phyloP scores from a whole-genome alignment of 2,888 invertebrate species.

The Xanthorhoe spadicearia region DNA sequence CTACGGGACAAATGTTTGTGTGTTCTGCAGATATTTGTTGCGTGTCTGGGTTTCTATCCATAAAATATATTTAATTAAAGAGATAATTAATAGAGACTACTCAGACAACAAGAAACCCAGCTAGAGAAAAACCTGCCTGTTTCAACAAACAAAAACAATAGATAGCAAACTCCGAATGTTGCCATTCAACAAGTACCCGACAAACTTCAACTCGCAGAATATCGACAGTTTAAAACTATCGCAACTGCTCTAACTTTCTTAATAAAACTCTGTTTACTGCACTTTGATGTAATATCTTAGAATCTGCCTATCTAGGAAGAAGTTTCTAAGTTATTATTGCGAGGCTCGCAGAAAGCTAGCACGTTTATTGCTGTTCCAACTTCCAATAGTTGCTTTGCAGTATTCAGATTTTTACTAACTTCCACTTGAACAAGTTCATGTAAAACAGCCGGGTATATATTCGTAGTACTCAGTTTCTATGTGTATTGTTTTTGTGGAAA shows the following conservation, averaged over 20 bases:
- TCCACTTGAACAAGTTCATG: slow-evolving; percentile 1
- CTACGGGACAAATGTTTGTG: too few relatives aligned
- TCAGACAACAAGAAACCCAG: not conserved
- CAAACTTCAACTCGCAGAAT: slow-evolving; percentile 38
- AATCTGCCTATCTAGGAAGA: slow-evolving; percentile 31
- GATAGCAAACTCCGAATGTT: not conserved
- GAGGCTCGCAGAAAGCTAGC: slow-evolving; percentile 7
- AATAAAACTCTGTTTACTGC: slow-evolving; percentile 45
- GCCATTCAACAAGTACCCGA: slow-evolving; percentile 30
- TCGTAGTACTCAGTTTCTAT: too few relatives aligned
- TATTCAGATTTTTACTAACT: slow-evolving; percentile 1
- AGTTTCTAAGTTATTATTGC: slow-evolving; percentile 28
- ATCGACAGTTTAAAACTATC: slow-evolving; percentile 55
- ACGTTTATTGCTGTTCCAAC: slow-evolving; percentile 9
- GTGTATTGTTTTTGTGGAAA: too few relatives aligned
- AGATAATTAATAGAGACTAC: not conserved
- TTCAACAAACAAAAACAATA: slow-evolving; percentile 11
- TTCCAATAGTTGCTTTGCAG: not conserved
- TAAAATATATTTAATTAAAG: too few relatives aligned
- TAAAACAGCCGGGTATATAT: not conserved
- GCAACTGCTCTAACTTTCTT: slow-evolving; percentile 47
- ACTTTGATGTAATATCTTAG: slow-evolving; percentile 31
- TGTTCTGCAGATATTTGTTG: too few relatives aligned
- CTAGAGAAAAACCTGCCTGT: not conserved
- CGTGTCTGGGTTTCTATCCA: too few relatives aligned